Evolutionary conservation across 2,888 invertebrate species (phyloP).

Genomic region (Physocephala rufipes): DNA sequence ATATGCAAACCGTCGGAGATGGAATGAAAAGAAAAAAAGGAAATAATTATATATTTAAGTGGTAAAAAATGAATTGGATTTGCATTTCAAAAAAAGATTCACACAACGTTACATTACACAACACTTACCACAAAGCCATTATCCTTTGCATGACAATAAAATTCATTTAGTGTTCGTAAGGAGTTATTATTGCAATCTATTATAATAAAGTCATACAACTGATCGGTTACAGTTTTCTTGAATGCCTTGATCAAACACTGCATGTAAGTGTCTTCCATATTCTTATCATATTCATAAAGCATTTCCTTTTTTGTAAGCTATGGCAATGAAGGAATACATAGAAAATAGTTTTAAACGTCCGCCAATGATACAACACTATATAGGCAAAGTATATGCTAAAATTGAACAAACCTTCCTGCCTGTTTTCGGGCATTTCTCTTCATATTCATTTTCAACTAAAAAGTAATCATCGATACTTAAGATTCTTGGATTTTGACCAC

Average conservation of each 20-base stretch:
- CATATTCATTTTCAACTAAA: slow-evolving; percentile 84
- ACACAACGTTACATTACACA: neutral
- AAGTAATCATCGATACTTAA: slow-evolving; percentile 96
- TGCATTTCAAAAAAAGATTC: neutral
- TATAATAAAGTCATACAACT: slow-evolving; percentile 91
- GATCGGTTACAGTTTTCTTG: slow-evolving; percentile 88
- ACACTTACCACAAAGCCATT: slow-evolving; percentile 61
- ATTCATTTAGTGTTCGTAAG: slow-evolving; percentile 82
- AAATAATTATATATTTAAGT: too few species aligned
- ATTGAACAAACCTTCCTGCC: slow-evolving; percentile 57
- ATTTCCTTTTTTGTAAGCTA: slow-evolving; percentile 67
- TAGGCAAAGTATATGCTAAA: neutral
- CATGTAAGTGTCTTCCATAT: slow-evolving; percentile 83
- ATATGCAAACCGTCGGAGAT: neutral
- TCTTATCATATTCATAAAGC: slow-evolving; percentile 83
- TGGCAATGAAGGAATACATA: slow-evolving; percentile 11
- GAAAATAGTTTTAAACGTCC: neutral
- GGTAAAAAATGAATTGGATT: neutral
- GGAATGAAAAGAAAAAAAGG: neutral
- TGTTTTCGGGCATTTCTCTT: slow-evolving; percentile 65
- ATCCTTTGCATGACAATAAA: slow-evolving; percentile 84
- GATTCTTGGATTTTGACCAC: slow-evolving; percentile 89
- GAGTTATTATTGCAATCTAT: slow-evolving; percentile 91
- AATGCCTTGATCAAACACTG: slow-evolving; percentile 86
- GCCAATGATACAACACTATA: neutral